Conservation (phyloP, 2,888 invertebrate species). For the Drosophila bunnanda region DNA sequence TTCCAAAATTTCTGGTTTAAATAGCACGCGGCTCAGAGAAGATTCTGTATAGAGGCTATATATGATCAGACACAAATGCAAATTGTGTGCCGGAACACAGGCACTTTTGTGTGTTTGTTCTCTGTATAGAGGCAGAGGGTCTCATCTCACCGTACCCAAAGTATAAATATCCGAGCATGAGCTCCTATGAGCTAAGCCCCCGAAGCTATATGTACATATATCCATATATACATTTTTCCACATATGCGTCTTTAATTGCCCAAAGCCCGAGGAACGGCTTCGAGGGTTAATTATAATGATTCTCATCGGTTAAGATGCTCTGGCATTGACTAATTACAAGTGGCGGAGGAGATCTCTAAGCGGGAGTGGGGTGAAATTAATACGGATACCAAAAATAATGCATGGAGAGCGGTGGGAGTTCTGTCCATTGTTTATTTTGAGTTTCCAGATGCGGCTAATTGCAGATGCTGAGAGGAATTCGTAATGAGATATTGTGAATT, state of each 20-base stretch:
- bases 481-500: constrained; percentile 21
- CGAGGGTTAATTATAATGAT: constrained; percentile 75
- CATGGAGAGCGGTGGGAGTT: constrained; percentile 15
- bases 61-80: constrained; percentile 16
- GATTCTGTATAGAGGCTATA: constrained; percentile 35
- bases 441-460: constrained; percentile 24
- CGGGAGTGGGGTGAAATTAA: constrained; percentile 4
- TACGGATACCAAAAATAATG: constrained; percentile 9
- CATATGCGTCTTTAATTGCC: constrained; percentile 35
- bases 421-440: constrained; percentile 19
- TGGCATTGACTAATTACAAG: constrained; percentile 54
- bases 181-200: constrained; percentile 46
- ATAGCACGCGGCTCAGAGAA: constrained; percentile 62
- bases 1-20: constrained; percentile 65
- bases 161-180: constrained; percentile 28
- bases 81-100: constrained; percentile 3
- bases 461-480: constrained; percentile 21
- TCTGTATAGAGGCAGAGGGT: constrained; percentile 9
- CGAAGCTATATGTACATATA: constrained; percentile 21
- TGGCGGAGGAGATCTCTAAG: constrained; percentile 12
- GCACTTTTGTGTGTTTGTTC: constrained; percentile 1
- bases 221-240: constrained; percentile 9
- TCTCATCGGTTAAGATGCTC: constrained; percentile 51
- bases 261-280: constrained; percentile 42
- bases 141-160: constrained; percentile 11